Base-by-base conservation (phyloP, 2,113 vertebrate species). In the Haplochromis vanheusdeni region DNA sequence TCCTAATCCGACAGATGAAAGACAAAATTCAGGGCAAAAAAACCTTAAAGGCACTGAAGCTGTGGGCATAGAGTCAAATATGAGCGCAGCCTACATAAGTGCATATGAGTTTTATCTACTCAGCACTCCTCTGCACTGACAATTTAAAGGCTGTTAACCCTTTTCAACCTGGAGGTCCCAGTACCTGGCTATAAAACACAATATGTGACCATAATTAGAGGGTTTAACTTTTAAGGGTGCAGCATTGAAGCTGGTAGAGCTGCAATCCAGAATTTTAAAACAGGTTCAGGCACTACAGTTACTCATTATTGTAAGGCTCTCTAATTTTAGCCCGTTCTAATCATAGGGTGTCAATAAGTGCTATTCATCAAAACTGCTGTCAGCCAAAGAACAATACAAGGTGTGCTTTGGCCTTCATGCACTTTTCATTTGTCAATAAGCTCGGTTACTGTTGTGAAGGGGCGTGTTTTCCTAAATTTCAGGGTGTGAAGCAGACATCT, bases 61-160 rank as follows among this genome's bases (percentile, higher is more conserved):
- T 70, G 35, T 70, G n/a, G 35, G 35, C 35, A 70, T 0, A 23
- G n/a, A 70, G n/a, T 23, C 62, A 70, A 70, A 70, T 14, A 70
- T 70, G 21, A 75, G 40, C 6, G 1, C 21, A 75, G 40, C 68
- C 68, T 47, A 47, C 40, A 75, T 47, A 47, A 47, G 37, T 47
- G 42, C 68, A 17, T n/a, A 19, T 28, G 40, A 23, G 68, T 47
- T 75, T 75, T 0, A 75, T 28, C 68, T 75, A 75, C 40, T 28
- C 23, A 75, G 68, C 23, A 11, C 68, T 73, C 40, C 21, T 73
- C 68, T 47, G 68, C 40, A 17, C 40, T 28, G 68, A 11, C 40
- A 47, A 75, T 47, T 75, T 28, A 75, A 75, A 47, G 23, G 23
- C 16, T 75, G 42, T 75, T 75, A 75, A 75, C 68, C 68, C 40